Percentiles rank a stretch among this genome's conserved stretches.
phyloP scores from a whole-genome alignment of 1,140 invertebrate genomes.

The Amyelois transitella region DNA sequence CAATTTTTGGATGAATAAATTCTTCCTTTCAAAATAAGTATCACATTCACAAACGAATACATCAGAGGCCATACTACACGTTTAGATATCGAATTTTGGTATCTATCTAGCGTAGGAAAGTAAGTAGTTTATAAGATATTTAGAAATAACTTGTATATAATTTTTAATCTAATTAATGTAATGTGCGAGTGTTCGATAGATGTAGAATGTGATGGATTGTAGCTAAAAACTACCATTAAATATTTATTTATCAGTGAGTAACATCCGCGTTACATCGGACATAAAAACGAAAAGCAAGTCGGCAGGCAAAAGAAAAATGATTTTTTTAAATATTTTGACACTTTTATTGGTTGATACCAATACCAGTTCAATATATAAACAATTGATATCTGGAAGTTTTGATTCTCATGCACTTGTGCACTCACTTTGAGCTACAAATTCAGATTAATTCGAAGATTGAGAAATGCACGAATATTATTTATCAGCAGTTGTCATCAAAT shows the following conservation, averaged over 20 bases:
- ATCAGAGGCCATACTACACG: conserved; percentile 46
- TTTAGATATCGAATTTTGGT: conserved; percentile 36
- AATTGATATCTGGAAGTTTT: no score
- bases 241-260: conserved; percentile 18
- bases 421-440: no score
- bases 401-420: no score
- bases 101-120: conserved; percentile 44
- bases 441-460: no score
- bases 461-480: no score
- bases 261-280: not conserved
- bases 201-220: conserved; percentile 64
- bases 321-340: not conserved
- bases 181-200: conserved; percentile 71
- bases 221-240: conserved; percentile 33
- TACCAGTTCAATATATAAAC: not conserved
- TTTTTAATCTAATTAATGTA: conserved; percentile 66
- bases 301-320: not conserved
- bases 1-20: not conserved
- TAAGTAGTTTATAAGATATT: conserved; percentile 46
- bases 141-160: conserved; percentile 68
- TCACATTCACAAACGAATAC: conserved; percentile 12
- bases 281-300: not conserved
- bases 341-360: no score
- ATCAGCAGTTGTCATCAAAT: no score
- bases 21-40: not conserved